phyloP scores from a whole-genome alignment of 2,113 vertebrate species.

The Edolisoma coerulescens region DNA sequence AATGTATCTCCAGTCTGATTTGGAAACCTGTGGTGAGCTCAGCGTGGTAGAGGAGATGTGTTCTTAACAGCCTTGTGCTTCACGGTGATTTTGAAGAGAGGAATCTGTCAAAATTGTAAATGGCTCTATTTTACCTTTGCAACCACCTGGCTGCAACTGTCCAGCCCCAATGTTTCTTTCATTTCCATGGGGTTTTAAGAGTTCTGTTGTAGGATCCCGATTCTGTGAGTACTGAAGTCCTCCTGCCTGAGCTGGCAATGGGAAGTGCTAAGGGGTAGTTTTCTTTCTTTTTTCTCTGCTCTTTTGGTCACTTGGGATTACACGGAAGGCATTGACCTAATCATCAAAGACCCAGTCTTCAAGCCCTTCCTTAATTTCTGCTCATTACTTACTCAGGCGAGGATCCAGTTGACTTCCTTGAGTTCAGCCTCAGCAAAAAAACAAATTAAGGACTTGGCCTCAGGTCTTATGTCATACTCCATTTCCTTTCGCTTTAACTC shows the following conservation, averaged over 20 bases:
- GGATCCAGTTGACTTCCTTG: slow-evolving; percentile 16
- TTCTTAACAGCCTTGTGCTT: neutral
- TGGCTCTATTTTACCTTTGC: neutral
- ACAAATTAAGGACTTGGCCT: neutral
- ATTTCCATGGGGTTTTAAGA: neutral
- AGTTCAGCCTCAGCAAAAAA: neutral
- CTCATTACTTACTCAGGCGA: slow-evolving; percentile 22
- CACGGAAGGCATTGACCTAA: neutral
- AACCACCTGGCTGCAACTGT: neutral
- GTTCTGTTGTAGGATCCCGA: neutral
- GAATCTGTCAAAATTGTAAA: neutral
- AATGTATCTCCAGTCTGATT: neutral
- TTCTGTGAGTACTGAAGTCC: neutral
- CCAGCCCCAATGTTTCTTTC: neutral
- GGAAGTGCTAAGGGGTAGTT: neutral
- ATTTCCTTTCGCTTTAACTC: slow-evolving; percentile 32
- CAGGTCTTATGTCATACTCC: neutral
- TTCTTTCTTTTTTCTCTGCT: neutral
- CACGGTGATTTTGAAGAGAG: neutral
- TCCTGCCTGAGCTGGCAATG: neutral
- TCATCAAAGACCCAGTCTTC: slow-evolving; percentile 16
- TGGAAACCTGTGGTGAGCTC: neutral
- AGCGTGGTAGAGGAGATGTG: neutral
- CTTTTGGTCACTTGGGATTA: neutral
- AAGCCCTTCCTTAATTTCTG: slow-evolving; percentile 40